Evolutionary conservation across 1,140 invertebrate species (phyloP).

Genomic region (Drosophila orosa): DNA sequence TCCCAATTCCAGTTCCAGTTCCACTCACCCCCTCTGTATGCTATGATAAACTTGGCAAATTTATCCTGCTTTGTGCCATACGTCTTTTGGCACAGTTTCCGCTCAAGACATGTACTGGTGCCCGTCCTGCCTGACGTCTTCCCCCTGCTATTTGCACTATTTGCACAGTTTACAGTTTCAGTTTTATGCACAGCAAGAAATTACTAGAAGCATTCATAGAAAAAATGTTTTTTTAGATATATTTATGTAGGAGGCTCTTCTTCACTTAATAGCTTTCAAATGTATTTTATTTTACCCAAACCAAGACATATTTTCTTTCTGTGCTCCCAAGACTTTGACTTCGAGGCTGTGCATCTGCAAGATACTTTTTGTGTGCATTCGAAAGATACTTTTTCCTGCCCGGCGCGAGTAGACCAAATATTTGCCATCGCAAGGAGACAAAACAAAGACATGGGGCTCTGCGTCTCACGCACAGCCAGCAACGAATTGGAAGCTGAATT

Average conservation of each 20-base stretch:
- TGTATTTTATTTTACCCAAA: background rate
- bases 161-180: slow-evolving; percentile 74
- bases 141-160: slow-evolving; percentile 50
- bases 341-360: slow-evolving; percentile 43
- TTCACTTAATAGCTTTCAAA: background rate
- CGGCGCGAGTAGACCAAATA: slow-evolving; percentile 54
- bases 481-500: slow-evolving; percentile 48
- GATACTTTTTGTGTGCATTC: slow-evolving; percentile 62
- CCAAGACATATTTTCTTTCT: background rate
- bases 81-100: slow-evolving; percentile 80
- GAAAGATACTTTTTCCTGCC: slow-evolving; percentile 40
- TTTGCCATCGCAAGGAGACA: slow-evolving; percentile 62
- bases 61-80: slow-evolving; percentile 82
- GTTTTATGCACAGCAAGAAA: slow-evolving; percentile 19
- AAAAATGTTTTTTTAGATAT: no score
- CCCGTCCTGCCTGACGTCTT: background rate
- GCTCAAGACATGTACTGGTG: slow-evolving; percentile 37
- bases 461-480: slow-evolving; percentile 51
- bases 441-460: slow-evolving; percentile 42
- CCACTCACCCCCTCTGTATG: slow-evolving; percentile 9
- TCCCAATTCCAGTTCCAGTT: background rate
- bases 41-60: slow-evolving; percentile 83
- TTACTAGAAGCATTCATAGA: no score
- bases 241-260: no score
- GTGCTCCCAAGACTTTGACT: background rate